These are phyloP conservation scores for Drosophila paucipuncta DNA, from an alignment of 2,888 invertebrate species.

Conservation along the genomic window DNA sequence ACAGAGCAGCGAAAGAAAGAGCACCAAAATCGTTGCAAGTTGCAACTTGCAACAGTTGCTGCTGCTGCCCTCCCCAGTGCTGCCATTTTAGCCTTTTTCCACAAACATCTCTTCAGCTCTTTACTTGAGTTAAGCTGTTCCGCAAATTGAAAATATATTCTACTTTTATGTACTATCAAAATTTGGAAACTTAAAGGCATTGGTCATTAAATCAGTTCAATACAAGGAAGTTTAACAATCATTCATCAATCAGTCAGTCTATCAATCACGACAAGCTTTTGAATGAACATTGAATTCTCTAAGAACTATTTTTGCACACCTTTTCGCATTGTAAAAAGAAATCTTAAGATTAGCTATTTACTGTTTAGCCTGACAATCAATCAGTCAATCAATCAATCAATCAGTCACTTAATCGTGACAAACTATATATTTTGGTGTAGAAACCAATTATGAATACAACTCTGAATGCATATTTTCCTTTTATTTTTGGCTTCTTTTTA, in stretches of 20 bases:
- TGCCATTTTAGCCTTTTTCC: slow-evolving; percentile 2
- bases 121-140: neutral
- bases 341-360: neutral
- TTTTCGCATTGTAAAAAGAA: neutral
- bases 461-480: neutral
- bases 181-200: neutral
- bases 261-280: neutral
- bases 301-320: neutral
- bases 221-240: neutral
- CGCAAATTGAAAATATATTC: neutral
- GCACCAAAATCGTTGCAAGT: slow-evolving; percentile 45
- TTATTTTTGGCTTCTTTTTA: neutral
- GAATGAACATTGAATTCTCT: neutral
- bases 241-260: neutral
- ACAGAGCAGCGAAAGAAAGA: slow-evolving; percentile 30
- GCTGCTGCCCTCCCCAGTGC: slow-evolving; percentile 9
- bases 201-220: neutral
- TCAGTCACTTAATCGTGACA: neutral
- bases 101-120: neutral
- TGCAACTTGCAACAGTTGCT: slow-evolving; percentile 53
- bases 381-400: neutral
- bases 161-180: neutral
- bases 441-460: neutral
- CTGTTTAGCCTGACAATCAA: neutral
- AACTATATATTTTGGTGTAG: neutral